phyloP scores from a whole-genome alignment of 1,140 invertebrate species.

The Hesperophylax magnus region DNA sequence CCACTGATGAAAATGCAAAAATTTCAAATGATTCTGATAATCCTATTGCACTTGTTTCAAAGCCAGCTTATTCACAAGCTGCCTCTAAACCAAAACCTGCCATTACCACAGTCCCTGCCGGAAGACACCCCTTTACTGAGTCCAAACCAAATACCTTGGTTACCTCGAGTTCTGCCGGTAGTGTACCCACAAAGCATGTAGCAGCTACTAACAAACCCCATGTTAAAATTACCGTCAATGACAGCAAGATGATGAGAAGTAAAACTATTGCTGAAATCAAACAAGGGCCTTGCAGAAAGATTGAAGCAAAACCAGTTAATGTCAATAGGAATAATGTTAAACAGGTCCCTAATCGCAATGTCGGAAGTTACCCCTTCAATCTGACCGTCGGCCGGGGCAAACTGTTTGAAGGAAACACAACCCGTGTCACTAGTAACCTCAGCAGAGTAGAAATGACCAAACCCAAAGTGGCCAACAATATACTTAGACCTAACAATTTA shows the following conservation, averaged over 20 bases:
- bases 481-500: constrained; percentile 42
- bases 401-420: constrained; percentile 62
- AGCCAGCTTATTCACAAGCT: constrained; percentile 69
- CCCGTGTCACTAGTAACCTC: constrained; percentile 38
- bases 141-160: constrained; percentile 58
- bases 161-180: constrained; percentile 31
- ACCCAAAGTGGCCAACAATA: constrained; percentile 34
- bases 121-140: constrained; percentile 60
- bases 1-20: constrained; percentile 27
- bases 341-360: constrained; percentile 48
- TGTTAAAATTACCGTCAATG: constrained; percentile 27
- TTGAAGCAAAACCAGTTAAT: constrained; percentile 38
- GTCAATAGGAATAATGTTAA: constrained; percentile 42
- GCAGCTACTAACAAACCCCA: constrained; percentile 34
- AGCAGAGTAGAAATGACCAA: constrained; percentile 60
- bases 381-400: constrained; percentile 67
- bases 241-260: constrained; percentile 64
- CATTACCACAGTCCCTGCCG: constrained; percentile 54
- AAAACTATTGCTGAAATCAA: constrained; percentile 73
- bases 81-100: constrained; percentile 68
- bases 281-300: constrained; percentile 51
- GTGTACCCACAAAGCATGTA: constrained; percentile 16
- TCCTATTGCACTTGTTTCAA: constrained; percentile 48
- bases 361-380: constrained; percentile 68
- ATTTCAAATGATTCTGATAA: constrained; percentile 4